These are phyloP conservation scores for Malaclemys terrapin DNA, from an alignment of 2,113 vertebrate species.

Conservation along the genomic window DNA sequence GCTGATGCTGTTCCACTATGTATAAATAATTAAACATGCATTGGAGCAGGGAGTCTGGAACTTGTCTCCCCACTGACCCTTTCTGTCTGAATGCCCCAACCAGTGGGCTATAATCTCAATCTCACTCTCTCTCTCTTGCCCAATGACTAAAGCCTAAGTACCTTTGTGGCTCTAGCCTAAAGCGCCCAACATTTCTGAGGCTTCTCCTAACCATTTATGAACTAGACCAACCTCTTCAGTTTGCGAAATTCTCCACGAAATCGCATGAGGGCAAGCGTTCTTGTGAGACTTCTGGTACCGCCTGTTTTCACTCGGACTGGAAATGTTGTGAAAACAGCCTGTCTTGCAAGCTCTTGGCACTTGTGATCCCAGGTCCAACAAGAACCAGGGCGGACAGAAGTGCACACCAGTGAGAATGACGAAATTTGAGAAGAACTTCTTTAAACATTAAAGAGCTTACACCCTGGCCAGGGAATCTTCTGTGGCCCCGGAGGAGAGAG, in stretches of 20 bases:
- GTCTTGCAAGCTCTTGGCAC: conserved; percentile 7
- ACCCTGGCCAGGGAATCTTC: background rate
- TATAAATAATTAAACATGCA: no score
- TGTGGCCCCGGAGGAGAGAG: background rate
- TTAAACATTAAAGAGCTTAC: conserved; percentile 9
- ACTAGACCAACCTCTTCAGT: background rate
- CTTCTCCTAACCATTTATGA: background rate
- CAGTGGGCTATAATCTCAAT: no score
- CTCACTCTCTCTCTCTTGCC: no score
- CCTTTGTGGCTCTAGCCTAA: background rate
- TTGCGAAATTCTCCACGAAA: conserved; percentile 7
- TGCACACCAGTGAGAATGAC: background rate
- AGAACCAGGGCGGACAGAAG: background rate
- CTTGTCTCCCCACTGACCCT: no score
- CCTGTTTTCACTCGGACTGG: conserved; percentile 54
- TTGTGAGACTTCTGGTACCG: background rate
- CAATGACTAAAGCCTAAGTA: no score
- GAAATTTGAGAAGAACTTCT: background rate
- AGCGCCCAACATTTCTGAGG: background rate
- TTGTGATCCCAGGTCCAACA: conserved; percentile 16
- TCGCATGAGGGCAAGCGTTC: background rate
- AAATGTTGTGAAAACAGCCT: conserved; percentile 47
- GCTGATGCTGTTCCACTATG: no score
- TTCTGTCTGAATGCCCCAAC: no score
- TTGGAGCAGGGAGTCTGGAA: no score